Conservation (phyloP, 2,113 vertebrate genomes). For the Muntiacus reevesi region DNA sequence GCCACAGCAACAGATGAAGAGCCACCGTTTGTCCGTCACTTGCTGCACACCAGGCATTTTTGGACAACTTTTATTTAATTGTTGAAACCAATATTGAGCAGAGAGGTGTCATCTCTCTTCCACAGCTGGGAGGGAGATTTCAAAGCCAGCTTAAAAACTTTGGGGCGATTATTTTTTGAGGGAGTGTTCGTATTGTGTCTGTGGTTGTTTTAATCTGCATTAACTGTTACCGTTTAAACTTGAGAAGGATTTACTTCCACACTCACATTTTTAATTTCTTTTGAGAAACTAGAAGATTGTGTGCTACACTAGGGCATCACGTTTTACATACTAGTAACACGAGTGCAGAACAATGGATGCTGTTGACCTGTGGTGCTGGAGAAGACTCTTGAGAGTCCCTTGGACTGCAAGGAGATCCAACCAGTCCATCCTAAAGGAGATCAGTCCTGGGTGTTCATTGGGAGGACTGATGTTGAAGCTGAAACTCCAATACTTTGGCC, state of each 20-base stretch:
- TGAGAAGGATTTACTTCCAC: neutral
- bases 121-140: neutral
- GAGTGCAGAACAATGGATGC: too few relatives aligned
- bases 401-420: too few relatives aligned
- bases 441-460: too few relatives aligned
- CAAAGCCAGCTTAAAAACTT: neutral
- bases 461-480: too few relatives aligned
- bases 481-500: too few relatives aligned
- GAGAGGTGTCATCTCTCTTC: neutral
- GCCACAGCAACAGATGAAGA: neutral
- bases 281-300: neutral
- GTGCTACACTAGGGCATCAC: rapidly evolving
- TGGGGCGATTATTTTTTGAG: neutral
- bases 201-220: neutral
- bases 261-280: neutral
- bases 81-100: neutral
- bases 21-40: neutral
- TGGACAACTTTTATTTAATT: neutral
- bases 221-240: neutral
- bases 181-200: neutral
- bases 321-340: neutral
- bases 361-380: too few relatives aligned
- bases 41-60: neutral
- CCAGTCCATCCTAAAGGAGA: too few relatives aligned
- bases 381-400: too few relatives aligned